phyloP scores from a whole-genome alignment of 2,113 vertebrate species.

The human region DNA sequence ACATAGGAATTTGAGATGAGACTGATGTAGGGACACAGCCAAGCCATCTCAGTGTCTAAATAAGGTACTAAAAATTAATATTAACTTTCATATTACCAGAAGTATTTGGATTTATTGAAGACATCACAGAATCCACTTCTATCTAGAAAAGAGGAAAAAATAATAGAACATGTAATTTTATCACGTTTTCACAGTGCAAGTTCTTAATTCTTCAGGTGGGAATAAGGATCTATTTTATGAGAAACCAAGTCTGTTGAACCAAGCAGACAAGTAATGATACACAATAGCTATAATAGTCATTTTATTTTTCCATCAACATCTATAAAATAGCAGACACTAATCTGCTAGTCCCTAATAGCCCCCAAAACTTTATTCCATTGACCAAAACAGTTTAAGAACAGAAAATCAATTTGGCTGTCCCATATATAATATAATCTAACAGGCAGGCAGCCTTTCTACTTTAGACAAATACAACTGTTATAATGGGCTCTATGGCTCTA shows the following conservation, averaged over 20 bases:
- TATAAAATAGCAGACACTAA: background rate
- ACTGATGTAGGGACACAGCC: too few species aligned
- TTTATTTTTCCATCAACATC: background rate
- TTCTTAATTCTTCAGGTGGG: background rate
- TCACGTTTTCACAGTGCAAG: background rate
- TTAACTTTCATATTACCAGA: conserved; percentile 70
- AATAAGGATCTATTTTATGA: background rate
- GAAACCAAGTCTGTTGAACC: background rate
- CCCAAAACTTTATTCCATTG: background rate
- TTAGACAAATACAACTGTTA: background rate
- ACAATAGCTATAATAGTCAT: background rate
- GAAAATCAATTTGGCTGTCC: background rate
- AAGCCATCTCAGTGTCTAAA: background rate
- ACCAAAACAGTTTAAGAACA: background rate
- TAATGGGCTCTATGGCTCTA: background rate
- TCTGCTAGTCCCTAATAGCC: background rate
- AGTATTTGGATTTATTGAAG: conserved; percentile 61
- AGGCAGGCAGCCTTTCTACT: background rate
- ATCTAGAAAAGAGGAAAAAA: conserved; percentile 76
- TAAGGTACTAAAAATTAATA: conserved; percentile 24
- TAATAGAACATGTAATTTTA: background rate
- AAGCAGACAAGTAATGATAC: background rate
- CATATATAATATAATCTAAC: background rate
- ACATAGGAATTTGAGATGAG: too few species aligned
- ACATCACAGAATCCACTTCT: conserved; percentile 77